phyloP scores from a whole-genome alignment of 2,113 vertebrate species.

The Trematocara stigmaticum region DNA sequence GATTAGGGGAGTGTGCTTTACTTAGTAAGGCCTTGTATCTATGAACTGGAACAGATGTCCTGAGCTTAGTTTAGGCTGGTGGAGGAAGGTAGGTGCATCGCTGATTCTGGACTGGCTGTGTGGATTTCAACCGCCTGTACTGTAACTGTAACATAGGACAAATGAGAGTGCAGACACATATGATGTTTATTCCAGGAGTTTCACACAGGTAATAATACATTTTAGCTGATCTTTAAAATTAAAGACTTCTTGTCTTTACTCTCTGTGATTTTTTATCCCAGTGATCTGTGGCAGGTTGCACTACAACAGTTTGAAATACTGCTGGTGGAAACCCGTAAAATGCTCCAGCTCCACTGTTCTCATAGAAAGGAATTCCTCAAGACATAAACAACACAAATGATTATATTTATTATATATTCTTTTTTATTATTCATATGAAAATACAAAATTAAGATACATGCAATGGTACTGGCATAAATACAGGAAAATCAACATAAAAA shows the following conservation, averaged over 20 bases:
- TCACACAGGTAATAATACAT: neutral
- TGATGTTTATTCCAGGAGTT: too few species aligned
- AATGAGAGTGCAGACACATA: neutral
- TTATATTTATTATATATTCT: conserved; percentile 5
- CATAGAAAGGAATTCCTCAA: neutral
- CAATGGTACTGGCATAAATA: conserved; percentile 55
- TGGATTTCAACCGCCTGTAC: neutral
- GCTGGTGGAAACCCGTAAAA: neutral
- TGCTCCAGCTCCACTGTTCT: neutral
- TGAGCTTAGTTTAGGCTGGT: accelerated
- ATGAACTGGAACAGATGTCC: accelerated
- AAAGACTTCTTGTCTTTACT: neutral
- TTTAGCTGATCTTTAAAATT: accelerated
- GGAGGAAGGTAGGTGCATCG: neutral
- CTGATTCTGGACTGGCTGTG: neutral
- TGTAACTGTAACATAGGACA: neutral
- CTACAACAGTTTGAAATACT: neutral
- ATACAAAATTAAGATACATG: conserved; percentile 59
- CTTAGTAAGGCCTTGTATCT: neutral
- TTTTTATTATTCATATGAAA: conserved; percentile 46
- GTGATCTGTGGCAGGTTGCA: neutral
- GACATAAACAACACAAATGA: neutral
- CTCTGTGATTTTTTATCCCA: neutral
- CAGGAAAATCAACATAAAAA: neutral
- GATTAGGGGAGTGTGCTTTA: neutral